Base-by-base conservation (phyloP, 1,140 invertebrate genomes). In the Zaprionus lachaisei region DNA sequence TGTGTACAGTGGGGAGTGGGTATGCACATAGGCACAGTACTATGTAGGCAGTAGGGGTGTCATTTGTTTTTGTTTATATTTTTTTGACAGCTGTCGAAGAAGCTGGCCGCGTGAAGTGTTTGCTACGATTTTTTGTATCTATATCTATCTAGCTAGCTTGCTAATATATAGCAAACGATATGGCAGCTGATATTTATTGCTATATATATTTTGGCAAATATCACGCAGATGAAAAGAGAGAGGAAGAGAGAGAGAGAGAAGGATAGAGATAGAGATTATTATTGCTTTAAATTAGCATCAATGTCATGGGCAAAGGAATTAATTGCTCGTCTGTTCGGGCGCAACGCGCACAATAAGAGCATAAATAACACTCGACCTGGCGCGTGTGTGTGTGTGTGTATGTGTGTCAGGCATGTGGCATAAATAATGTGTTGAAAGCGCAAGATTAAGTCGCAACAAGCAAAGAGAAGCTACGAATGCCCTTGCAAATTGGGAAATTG, bases 271-370 rank as follows among this genome's bases (percentile, higher is more conserved):
- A 81, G 7, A 17, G 41, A 47, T 47, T 84, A 81, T 89, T 90
- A 85, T 90, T 82, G 79, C 90, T 90, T 72, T 90, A 82, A 90
- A 90, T 90, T 90, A 84, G 81, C 85, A 77, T 81, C 85, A 90
- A 90, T 90, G 85, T 90, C 85, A 90, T 81, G 85, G 85, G 72
- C 85, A 90, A 81, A 74, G 70, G 72, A 90, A 90, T 82, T 81
- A 77, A 79, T 81, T 75, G 72, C 67, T 75, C 72, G 72, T 71
- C 72, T 70, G 72, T 69, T 70, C 41, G 47, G 15, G 47, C 51
- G 28, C 63, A 66, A 58, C 55, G 60, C 69, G 55, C 56, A 72
- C 62, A 73, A 67, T 77, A 60, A 66, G 20, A 47, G 47, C 47
- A 73, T 73, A 66, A 66, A 66, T 66, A 37, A 73, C 20, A n/a